phyloP scores from a whole-genome alignment of 2,888 invertebrate genomes.

The Ophion obscuratus region DNA sequence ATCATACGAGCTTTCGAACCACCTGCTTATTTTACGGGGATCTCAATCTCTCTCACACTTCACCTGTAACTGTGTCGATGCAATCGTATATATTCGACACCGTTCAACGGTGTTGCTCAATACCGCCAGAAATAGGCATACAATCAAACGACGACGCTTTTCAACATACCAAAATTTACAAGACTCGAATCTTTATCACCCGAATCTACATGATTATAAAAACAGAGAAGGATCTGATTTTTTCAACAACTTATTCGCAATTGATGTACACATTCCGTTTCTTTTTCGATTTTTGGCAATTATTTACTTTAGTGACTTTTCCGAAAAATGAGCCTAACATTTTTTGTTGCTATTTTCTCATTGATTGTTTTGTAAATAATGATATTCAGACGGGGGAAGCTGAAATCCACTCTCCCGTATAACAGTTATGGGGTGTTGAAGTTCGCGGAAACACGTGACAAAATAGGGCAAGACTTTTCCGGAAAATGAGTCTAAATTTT shows the following conservation, averaged over 20 bases:
- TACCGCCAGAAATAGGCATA: not conserved
- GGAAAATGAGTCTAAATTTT: no score
- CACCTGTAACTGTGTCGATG: not conserved
- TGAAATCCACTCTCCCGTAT: no score
- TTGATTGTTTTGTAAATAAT: no score
- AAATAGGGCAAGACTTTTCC: no score
- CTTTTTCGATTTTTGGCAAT: not conserved
- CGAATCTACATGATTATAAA: not conserved
- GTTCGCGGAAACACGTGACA: no score
- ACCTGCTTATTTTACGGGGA: slow-evolving; percentile 15
- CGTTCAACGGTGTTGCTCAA: not conserved
- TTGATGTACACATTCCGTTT: not conserved
- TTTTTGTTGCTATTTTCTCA: no score
- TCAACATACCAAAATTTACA: not conserved
- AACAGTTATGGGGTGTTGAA: no score
- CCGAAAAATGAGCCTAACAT: no score
- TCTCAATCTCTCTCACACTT: slow-evolving; percentile 5
- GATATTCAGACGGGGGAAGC: no score
- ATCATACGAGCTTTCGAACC: slow-evolving; percentile 17
- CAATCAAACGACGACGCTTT: not conserved
- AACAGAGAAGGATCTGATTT: not conserved
- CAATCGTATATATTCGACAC: not conserved
- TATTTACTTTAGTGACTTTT: no score
- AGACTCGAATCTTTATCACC: not conserved
- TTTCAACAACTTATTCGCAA: not conserved